Conservation (phyloP, 2,888 invertebrate species). For the Pandemis heparana region DNA sequence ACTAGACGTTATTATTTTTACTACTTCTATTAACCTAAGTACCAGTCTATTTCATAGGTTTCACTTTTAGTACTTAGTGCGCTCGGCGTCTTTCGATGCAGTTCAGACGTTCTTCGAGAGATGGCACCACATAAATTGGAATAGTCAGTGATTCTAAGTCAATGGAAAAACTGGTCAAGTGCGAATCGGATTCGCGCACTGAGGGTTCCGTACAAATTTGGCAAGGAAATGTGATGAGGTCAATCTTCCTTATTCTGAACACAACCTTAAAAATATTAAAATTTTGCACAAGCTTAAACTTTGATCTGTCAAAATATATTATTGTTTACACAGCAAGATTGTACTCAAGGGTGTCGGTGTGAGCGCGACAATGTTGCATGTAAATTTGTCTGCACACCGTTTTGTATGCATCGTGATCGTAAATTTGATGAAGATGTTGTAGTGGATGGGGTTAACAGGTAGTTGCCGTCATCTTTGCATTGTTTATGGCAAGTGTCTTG, state of each 20-base stretch:
- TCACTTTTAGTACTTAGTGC: neutral
- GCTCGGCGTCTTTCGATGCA: too few relatives aligned
- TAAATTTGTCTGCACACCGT: constrained; percentile 13
- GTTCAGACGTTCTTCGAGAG: too few relatives aligned
- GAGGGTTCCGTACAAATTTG: too few relatives aligned
- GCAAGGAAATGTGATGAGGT: too few relatives aligned
- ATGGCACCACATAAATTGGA: too few relatives aligned
- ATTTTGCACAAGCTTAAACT: neutral
- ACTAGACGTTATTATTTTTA: neutral
- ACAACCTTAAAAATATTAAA: too few relatives aligned
- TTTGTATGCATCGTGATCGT: constrained; percentile 20
- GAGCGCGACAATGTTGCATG: constrained; percentile 11
- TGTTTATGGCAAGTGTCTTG: constrained; percentile 12
- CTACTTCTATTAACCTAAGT: neutral
- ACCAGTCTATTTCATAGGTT: neutral
- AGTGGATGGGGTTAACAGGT: neutral
- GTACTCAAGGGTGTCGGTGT: neutral
- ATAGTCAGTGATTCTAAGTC: too few relatives aligned
- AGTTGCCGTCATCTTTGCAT: neutral
- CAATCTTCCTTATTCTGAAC: too few relatives aligned
- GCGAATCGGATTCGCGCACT: too few relatives aligned
- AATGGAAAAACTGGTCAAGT: too few relatives aligned
- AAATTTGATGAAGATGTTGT: constrained; percentile 6
- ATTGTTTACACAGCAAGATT: neutral
- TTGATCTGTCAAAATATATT: neutral